Evolutionary conservation across 2,888 invertebrate species (phyloP), one percentile per base, ranked within the genome.

Genomic region (Eupithecia insigniata): DNA sequence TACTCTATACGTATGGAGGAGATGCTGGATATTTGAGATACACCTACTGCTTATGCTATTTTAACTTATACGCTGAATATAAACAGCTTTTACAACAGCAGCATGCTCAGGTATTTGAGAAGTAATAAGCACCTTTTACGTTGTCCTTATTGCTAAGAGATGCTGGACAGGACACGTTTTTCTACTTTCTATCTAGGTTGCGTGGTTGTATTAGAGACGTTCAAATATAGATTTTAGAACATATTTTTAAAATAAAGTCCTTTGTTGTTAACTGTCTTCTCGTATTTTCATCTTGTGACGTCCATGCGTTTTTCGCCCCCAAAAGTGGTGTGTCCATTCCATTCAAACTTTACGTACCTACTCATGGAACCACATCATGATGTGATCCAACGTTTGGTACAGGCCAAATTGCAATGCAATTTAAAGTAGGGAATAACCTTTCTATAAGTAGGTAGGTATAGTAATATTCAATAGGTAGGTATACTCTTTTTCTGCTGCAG

Each of bases 1-100:
- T 96, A 96, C 81, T 96, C 95, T 43, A 95, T 96, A 72, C 91
- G 96, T 30, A 94, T 96, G 85, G 94, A 93, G 67, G 95, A 96
- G 82, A 92, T 94, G 90, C 81, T 90, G 8, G 92, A 93, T 75
- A 88, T 92, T 74, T 93, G 80, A 85, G 32, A 62, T 61, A 32
- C 5, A 58, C 58, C 26, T 51, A 12, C 51, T 51, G 10, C 51
- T 22, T 22, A 2, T 55, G 12, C 26, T 12, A 55, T 55, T 26
- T 55, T 55, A 14, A 55, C 55, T 26, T 55, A 22, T 26, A 55
- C 14, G 26, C 12, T 26, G 26, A 14, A 55, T 5, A 55, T 55
- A 0, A 55, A 7, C 5, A 46, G 12, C 55, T 55, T 55, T 14
- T 4, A 14, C 55, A 22, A 22, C 8, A 51, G 14, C 3, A 51